These are phyloP conservation scores for Blomia tropicalis DNA, from an alignment of 2,888 invertebrate species.

Conservation along the genomic window DNA sequence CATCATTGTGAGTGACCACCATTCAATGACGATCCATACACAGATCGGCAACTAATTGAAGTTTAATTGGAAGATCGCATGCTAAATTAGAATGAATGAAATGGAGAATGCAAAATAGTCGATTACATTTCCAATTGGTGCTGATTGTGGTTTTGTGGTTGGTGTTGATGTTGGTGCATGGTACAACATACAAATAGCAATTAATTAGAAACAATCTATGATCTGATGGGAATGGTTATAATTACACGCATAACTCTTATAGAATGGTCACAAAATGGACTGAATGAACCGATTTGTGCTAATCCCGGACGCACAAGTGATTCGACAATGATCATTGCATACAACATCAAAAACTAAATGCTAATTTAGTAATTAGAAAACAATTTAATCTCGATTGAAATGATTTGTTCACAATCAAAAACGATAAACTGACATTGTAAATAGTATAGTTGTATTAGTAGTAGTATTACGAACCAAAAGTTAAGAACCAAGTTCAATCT, in stretches of 20 bases:
- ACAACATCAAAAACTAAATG: not conserved
- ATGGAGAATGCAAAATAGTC: constrained; percentile 1
- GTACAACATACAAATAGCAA: too few species aligned
- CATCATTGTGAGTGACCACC: too few species aligned
- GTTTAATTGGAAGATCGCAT: constrained; percentile 10
- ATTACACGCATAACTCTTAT: too few species aligned
- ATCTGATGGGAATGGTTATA: too few species aligned
- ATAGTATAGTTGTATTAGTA: not conserved
- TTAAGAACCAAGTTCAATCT: not conserved
- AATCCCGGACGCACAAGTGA: constrained; percentile 11
- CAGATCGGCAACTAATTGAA: not conserved
- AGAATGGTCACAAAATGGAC: too few species aligned
- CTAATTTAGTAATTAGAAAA: constrained; percentile 12
- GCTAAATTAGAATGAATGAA: constrained; percentile 3
- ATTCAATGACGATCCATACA: too few species aligned
- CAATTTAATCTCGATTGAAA: not conserved
- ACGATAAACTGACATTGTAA: not conserved
- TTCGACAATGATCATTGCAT: too few species aligned
- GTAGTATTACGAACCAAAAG: not conserved
- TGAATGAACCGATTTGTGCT: too few species aligned
- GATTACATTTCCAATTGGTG: not conserved
- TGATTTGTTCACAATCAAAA: not conserved
- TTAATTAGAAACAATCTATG: not conserved
- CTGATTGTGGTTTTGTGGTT: not conserved
- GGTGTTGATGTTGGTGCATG: too few species aligned